Evolutionary conservation across 2,888 invertebrate species (phyloP).

Genomic region (Conomelus anceps): DNA sequence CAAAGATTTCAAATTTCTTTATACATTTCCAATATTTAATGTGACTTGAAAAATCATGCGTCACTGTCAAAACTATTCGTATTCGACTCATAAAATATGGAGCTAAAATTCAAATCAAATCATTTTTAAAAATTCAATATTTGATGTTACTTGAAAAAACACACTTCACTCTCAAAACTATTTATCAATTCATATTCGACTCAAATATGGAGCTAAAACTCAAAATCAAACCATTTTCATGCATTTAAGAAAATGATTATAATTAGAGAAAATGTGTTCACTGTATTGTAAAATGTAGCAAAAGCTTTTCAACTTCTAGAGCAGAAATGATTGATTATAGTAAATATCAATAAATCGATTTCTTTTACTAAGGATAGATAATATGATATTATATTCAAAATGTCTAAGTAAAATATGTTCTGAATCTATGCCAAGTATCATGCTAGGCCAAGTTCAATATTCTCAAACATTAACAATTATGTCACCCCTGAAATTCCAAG

Average conservation of each 20-base stretch:
- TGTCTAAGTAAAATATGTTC: neutral
- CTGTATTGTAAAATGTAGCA: neutral
- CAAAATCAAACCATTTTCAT: neutral
- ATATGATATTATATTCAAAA: too few species aligned
- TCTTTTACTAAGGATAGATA: neutral
- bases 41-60: neutral
- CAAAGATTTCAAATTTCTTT: neutral
- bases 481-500: too few species aligned
- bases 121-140: too few species aligned
- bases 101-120: neutral
- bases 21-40: neutral
- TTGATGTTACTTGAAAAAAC: too few species aligned
- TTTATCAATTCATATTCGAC: too few species aligned
- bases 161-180: neutral
- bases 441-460: too few species aligned
- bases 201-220: neutral
- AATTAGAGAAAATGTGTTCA: neutral
- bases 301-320: neutral
- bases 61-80: neutral
- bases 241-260: neutral
- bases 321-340: too few species aligned
- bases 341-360: too few species aligned
- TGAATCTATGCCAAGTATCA: too few species aligned
- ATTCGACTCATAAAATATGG: neutral
- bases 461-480: too few species aligned